Evolutionary conservation across 2,888 invertebrate genomes (phyloP), one percentile per base, ranked within the genome.

Genomic region (Galeopsomyia nigrocyanea): DNA sequence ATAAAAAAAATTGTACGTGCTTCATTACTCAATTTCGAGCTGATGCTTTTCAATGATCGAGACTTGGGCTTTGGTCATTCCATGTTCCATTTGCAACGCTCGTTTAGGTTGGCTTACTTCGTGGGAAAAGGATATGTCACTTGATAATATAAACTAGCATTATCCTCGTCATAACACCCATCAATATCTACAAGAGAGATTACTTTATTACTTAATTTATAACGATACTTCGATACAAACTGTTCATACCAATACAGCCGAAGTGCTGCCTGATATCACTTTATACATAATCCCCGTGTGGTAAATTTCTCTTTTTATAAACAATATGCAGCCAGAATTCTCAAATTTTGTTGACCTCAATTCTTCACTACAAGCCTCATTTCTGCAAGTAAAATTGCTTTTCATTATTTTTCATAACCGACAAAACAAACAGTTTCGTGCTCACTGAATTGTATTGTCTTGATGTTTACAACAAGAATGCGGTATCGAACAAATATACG

Each of bases 241-340:
- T 2, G 5, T 39, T 39, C 39, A 39, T 60, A 75, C 70, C 73
- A 68, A 67, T 31, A n/a, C 13, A 16, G 17, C 19, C 7, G 67
- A 26, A 31, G 70, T 31, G 13, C 72, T 50, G 16, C 21, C 64
- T 1, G 67, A 63, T 31, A 75, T 58, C 50, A 75, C 60, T 70
- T 63, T 69, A 17, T 73, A 73, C 70, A 75, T 67, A 56, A 55
- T 63, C 49, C 67, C 73, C 17, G 73, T 55, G 16, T 75, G 64
- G 21, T 61, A 21, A 49, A 75, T 70, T 19, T 75, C 75, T 60
- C 26, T 55, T 64, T 26, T 69, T 5, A 75, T 47, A 21, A 31
- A 61, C 2, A 3, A 21, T 0, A 64, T 46, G 16, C 75, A 75
- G 16, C 75, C 75, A 0, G 26, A 13, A 16, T 69, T 67, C 0